These are phyloP conservation scores for Holothuria leucospilota DNA, from an alignment of 53 echinoderm and acorn worm genomes.

Conservation along the genomic window DNA sequence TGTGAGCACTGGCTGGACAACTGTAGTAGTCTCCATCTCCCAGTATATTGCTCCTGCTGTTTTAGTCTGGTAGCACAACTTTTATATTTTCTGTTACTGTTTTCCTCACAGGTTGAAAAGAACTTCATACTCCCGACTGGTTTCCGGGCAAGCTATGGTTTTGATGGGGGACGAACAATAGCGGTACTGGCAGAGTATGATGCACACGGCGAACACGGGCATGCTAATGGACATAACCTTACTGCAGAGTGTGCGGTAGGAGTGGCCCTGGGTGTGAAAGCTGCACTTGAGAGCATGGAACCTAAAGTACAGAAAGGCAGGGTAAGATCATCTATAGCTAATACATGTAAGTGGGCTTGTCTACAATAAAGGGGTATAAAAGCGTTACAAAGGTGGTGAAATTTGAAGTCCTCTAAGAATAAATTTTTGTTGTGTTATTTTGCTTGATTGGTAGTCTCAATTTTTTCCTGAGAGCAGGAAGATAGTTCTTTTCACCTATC, in stretches of 20 bases:
- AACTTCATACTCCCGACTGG: slow-evolving; percentile 80
- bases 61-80: too few relatives aligned
- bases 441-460: too few relatives aligned
- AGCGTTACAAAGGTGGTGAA: too few relatives aligned
- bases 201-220: slow-evolving; percentile 89
- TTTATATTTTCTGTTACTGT: background rate
- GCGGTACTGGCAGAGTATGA: slow-evolving; percentile 97
- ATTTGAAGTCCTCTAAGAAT: too few relatives aligned
- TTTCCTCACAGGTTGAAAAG: slow-evolving; percentile 47
- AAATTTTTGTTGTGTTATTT: too few relatives aligned
- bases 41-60: too few relatives aligned
- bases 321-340: background rate
- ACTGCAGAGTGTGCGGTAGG: slow-evolving; percentile 93
- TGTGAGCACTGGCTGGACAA: too few relatives aligned
- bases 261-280: slow-evolving; percentile 87
- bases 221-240: slow-evolving; percentile 96
- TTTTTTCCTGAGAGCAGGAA: too few relatives aligned
- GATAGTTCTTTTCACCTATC: too few relatives aligned
- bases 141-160: slow-evolving; percentile 94
- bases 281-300: slow-evolving; percentile 71
- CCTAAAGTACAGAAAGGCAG: slow-evolving; percentile 55
- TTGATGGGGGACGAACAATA: slow-evolving; percentile 72
- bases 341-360: too few relatives aligned
- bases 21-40: too few relatives aligned
- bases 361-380: too few relatives aligned